Evolutionary conservation across 2,113 vertebrate species (phyloP).

Genomic region (Odocoileus virginianus): DNA sequence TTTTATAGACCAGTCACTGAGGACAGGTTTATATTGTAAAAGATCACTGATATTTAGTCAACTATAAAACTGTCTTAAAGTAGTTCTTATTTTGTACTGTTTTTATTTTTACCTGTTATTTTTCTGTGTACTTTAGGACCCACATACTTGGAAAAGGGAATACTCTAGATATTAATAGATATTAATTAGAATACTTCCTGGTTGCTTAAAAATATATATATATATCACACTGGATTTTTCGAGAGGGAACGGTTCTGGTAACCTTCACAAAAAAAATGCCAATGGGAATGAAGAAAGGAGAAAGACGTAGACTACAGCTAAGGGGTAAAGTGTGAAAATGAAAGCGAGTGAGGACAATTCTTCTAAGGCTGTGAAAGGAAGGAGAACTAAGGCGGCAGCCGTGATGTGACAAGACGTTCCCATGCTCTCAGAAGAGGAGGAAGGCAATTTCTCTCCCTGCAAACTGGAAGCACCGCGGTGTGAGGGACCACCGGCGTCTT

Average conservation of each 20-base stretch:
- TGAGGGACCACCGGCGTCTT: neutral
- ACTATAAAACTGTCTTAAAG: neutral
- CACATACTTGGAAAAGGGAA: neutral
- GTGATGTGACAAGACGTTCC: neutral
- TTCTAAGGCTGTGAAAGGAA: neutral
- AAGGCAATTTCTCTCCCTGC: neutral
- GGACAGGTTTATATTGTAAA: neutral
- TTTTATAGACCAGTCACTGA: neutral
- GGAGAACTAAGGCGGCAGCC: neutral
- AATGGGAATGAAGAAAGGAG: neutral
- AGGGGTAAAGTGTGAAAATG: neutral
- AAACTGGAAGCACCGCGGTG: neutral
- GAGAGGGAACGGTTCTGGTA: neutral
- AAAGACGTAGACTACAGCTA: neutral
- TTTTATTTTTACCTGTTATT: conserved; percentile 12
- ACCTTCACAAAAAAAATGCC: neutral
- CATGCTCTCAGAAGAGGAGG: neutral
- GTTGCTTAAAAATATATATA: neutral
- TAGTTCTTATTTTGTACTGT: neutral
- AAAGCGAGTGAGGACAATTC: neutral
- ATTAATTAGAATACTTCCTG: neutral
- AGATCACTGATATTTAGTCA: neutral
- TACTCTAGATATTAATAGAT: neutral
- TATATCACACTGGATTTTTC: neutral
- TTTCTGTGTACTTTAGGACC: conserved; percentile 1